Percentiles rank a stretch among this genome's conserved stretches.
Conservation (phyloP, 2,797 vertebrate genomes). For the Philypnodon macrostomus region DNA sequence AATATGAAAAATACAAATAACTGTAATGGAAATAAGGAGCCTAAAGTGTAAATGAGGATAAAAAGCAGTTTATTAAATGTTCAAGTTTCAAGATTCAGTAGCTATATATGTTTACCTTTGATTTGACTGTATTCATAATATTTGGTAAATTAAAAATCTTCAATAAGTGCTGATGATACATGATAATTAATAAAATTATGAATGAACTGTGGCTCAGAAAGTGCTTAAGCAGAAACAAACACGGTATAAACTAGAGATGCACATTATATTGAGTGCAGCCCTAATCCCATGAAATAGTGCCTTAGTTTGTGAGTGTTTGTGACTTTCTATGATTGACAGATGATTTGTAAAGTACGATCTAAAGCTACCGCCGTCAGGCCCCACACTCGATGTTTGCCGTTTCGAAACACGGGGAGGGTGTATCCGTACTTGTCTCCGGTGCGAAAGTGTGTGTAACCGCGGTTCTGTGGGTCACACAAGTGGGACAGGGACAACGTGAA, state of each 20-base stretch:
- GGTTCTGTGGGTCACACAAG: constrained; percentile 78
- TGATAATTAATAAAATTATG: background rate
- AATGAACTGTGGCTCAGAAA: constrained; percentile 13
- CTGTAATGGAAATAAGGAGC: background rate
- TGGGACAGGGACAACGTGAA: constrained; percentile 85
- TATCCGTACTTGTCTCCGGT: constrained; percentile 72
- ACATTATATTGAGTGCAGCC: background rate
- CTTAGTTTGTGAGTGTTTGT: too few species aligned
- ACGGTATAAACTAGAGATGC: background rate
- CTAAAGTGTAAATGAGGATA: constrained; percentile 1
- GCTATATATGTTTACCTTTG: too few species aligned
- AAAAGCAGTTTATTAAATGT: constrained; percentile 2
- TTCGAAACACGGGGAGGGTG: constrained; percentile 87
- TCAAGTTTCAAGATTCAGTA: background rate
- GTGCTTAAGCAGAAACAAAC: constrained; percentile 12
- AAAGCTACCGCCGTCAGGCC: constrained; percentile 86
- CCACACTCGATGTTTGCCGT: constrained; percentile 86
- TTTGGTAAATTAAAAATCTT: background rate
- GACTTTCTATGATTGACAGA: constrained; percentile 50
- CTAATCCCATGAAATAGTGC: background rate
- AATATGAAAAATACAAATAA: background rate
- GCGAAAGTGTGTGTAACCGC: constrained; percentile 89
- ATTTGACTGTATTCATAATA: background rate
- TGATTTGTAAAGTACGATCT: constrained; percentile 78
- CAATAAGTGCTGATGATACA: background rate